phyloP scores from a whole-genome alignment of 23 tunicate genomes.

The Clavelina lepadiformis region DNA sequence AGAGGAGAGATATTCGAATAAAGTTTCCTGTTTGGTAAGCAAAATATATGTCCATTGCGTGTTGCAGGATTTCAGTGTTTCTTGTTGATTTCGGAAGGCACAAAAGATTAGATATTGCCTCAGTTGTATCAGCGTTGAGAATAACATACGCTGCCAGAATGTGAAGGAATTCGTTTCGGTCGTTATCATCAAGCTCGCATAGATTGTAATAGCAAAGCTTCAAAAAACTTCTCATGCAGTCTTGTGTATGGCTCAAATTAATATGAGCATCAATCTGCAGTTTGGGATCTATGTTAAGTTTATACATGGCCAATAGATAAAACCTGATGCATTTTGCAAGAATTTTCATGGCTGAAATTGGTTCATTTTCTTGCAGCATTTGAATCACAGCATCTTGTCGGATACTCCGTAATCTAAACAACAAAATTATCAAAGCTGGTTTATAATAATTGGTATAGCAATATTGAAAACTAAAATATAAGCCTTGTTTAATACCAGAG shows the following conservation, averaged over 20 bases:
- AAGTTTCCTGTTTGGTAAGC: constrained; percentile 24
- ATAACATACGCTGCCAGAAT: constrained; percentile 33
- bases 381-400: constrained; percentile 87
- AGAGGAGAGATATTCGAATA: constrained; percentile 19
- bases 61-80: constrained; percentile 5
- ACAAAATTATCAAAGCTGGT: background rate
- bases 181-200: background rate
- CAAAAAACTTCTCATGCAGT: constrained; percentile 47
- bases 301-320: constrained; percentile 55
- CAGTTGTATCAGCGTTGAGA: constrained; percentile 12
- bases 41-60: constrained; percentile 17
- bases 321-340: constrained; percentile 61
- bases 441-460: background rate
- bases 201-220: constrained; percentile 17
- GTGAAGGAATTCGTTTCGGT: constrained; percentile 5
- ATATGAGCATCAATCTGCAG: constrained; percentile 52
- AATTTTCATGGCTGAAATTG: constrained; percentile 8
- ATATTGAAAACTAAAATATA: background rate
- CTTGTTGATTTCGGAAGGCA: constrained; percentile 17
- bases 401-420: constrained; percentile 61
- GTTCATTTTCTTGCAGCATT: constrained; percentile 31
- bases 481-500: background rate
- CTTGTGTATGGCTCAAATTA: constrained; percentile 39
- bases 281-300: constrained; percentile 2
- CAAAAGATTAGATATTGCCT: constrained; percentile 17